Evolutionary conservation across 2,888 invertebrate genomes (phyloP), one percentile per base, ranked within the genome.

Genomic region (Mellilla xanthometata): DNA sequence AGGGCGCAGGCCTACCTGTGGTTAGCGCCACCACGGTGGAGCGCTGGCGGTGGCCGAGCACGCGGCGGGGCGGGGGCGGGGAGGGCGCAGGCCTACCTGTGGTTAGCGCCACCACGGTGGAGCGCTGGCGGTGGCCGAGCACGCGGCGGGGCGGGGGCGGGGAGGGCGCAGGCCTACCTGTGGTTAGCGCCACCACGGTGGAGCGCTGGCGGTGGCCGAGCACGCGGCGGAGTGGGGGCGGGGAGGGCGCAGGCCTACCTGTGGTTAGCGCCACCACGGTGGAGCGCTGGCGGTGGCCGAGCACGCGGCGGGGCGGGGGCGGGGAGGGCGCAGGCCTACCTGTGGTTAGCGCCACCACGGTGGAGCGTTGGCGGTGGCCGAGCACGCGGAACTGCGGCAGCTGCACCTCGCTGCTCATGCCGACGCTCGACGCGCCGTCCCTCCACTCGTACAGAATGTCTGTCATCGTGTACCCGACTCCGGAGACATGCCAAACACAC

Each of bases 391-490:
- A 97, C 92, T 97, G 96, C 82, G 97, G 96, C 87, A 97, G 93
- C 92, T 96, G 94, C 91, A 96, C 95, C 91, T 95, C 95, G 89
- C 93, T 93, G 93, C 95, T 94, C 91, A 96, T 95, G 90, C 95
- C 95, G 90, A 97, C 95, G 90, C 96, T 95, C 90, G 93, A 93
- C 87, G 92, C 92, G 89, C 95, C 95, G 91, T 94, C 93, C 91
- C 94, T 94, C 96, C 96, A 97, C 92, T 94, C 94, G 94, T 97
- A 97, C 91, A 96, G 95, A 93, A 97, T 97, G 94, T 97, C 97
- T 93, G 95, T 95, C 96, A 96, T 97, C 93, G 97, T 97, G 95
- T 97, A 97, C 93, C 97, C 97, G 95, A 97, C 97, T 97, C 91
- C 90, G 89, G 87, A 89, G 89, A 88, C 90, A 90, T 90, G 90